A percentile compares a stretch with the other conserved stretches of the same genome.
Evolutionary conservation across 1,140 invertebrate species (phyloP).

Genomic region (Bombus terrestris): DNA sequence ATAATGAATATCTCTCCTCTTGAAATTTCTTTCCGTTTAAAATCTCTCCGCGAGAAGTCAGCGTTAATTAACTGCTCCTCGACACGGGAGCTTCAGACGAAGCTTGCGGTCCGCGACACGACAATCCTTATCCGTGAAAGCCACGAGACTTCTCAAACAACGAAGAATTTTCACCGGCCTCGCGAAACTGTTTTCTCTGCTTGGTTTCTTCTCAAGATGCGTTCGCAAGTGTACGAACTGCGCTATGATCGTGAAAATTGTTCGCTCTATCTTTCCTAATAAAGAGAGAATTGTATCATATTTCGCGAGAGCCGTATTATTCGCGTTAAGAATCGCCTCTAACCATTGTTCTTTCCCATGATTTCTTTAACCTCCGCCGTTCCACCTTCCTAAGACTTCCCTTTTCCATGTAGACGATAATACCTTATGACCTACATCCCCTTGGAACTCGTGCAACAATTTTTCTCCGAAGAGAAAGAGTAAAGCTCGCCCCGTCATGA

Average conservation of each 20-base stretch:
- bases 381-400: neutral
- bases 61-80: conserved; percentile 39
- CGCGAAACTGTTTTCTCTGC: neutral
- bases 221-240: neutral
- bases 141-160: neutral
- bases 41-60: neutral
- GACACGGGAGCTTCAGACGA: neutral
- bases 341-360: conserved; percentile 2
- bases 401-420: neutral
- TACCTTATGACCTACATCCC: conserved; percentile 13
- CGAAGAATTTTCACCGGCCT: neutral
- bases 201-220: neutral
- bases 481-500: neutral
- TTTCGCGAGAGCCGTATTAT: conserved; percentile 9
- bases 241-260: neutral
- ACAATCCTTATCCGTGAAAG: neutral
- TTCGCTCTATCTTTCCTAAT: neutral
- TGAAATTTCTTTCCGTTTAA: neutral
- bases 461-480: conserved; percentile 16
- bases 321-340: neutral
- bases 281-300: neutral
- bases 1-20: neutral
- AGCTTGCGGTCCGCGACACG: no score
- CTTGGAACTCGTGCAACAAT: neutral
- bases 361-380: conserved; percentile 5